A percentile compares a stretch with the other conserved stretches of the same genome.
Evolutionary conservation across 2,113 vertebrate genomes (phyloP).

Genomic region (Pipra filicauda): DNA sequence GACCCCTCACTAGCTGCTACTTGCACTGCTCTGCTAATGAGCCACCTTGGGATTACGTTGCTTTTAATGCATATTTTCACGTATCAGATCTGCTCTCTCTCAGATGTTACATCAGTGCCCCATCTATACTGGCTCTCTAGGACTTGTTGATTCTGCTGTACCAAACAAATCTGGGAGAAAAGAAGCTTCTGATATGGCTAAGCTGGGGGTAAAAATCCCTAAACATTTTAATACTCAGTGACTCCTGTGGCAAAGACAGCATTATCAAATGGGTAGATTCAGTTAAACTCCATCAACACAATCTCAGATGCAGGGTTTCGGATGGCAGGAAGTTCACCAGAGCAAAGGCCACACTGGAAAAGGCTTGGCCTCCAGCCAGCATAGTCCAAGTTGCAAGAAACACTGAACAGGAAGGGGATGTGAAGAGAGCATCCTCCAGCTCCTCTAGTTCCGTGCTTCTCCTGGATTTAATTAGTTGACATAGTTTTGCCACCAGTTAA

Average conservation of each 20-base stretch:
- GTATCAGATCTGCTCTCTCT: not conserved
- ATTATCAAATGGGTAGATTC: not conserved
- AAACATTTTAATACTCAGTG: not conserved
- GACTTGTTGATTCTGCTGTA: not conserved
- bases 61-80: not conserved
- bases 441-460: not conserved
- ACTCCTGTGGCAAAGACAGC: not conserved
- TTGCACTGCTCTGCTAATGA: not conserved
- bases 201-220: not conserved
- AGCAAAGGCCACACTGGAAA: not conserved
- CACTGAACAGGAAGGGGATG: conserved; percentile 3
- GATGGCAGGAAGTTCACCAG: conserved; percentile 13
- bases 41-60: not conserved
- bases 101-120: not conserved
- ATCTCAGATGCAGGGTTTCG: not conserved
- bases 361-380: conserved; percentile 3
- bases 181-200: not conserved
- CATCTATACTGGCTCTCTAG: not conserved
- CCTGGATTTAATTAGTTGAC: conserved; percentile 11
- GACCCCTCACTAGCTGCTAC: not conserved
- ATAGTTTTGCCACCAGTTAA: not conserved
- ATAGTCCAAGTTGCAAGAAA: not conserved
- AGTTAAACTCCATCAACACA: not conserved
- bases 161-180: not conserved
- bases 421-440: not conserved